Base-by-base conservation (phyloP, 2,797 vertebrate species). In the Cryptoprocta ferox region DNA sequence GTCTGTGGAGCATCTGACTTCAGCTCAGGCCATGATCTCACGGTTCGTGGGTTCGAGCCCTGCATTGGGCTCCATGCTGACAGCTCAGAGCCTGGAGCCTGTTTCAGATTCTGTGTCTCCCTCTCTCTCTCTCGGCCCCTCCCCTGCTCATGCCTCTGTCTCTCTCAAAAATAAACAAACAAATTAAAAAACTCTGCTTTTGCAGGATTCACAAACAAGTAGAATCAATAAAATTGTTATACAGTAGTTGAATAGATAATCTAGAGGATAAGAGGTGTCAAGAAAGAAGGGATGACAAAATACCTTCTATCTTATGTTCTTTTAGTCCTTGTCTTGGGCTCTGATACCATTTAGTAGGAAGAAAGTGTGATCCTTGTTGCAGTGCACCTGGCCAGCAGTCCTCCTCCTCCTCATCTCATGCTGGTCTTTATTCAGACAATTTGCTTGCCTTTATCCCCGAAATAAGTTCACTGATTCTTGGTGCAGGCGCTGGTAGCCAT, bases 341-440 rank as follows among this genome's bases (percentile, higher is more conserved):
- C 4, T 68, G 30, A 81, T 59, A 39, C 61, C 53, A 30, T 32
- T 21, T 79, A 28, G 5, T 65, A 87, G 68, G 5, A 78, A 48
- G 65, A 37, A n/a, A 28, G 4, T 39, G 13, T 32, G n/a, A 61
- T 61, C 28, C 4, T 14, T 48, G 19, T 15, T 63, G 50, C 30
- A 50, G 1, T 89, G 53, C 1, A 9, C 71, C 61, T 88, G 50
- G 9, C 86, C 76, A 68, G 45, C 37, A 42, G 7, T 50, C 18
- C 26, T 84, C 63, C 48, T 42, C 42, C 37, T 97, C 26, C 59
- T 82, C 78, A 78, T 45, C 4, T 42, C 7, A 0, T 89, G 85
- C 81, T 97, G 94, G 87, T 59, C 63, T 85, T 79, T 63, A 76
- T 86, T 91, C 89, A 95, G 81, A 45, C 4, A 19, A 7, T 86